Percentiles rank a stretch among this genome's conserved stretches.
phyloP scores from a whole-genome alignment of 2,888 invertebrate species.

The Drosophila atroscutellata region DNA sequence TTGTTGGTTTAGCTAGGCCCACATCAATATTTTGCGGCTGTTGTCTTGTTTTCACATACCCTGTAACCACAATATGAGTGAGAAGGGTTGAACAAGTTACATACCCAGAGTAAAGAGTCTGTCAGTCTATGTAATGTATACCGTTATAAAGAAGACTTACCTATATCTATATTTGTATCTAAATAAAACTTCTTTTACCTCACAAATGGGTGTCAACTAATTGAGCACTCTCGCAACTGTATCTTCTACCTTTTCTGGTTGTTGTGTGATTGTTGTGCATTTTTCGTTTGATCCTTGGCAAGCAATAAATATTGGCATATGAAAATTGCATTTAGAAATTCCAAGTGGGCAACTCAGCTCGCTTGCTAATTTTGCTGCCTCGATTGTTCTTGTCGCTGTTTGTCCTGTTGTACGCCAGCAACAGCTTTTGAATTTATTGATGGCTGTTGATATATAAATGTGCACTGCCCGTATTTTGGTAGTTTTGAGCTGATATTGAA shows the following conservation, averaged over 20 bases:
- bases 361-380: constrained; percentile 41
- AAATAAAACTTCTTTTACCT: not conserved
- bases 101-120: not conserved
- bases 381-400: constrained; percentile 28
- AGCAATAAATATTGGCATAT: constrained; percentile 62
- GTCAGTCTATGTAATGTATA: not conserved
- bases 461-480: constrained; percentile 23
- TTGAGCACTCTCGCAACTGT: not conserved
- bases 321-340: constrained; percentile 52
- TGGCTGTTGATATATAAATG: constrained; percentile 30
- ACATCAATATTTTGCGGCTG: not conserved
- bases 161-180: not conserved
- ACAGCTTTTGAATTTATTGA: constrained; percentile 17
- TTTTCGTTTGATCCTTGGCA: constrained; percentile 44
- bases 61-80: not conserved
- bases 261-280: constrained; percentile 30
- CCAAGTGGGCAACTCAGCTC: constrained; percentile 25
- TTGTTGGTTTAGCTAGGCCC: constrained; percentile 8
- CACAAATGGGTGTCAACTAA: not conserved
- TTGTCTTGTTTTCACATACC: not conserved
- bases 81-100: not conserved
- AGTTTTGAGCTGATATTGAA: constrained; percentile 34
- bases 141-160: not conserved
- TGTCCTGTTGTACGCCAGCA: constrained; percentile 11
- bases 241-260: not conserved